phyloP scores from a whole-genome alignment of 2,113 vertebrate genomes.

The Manacus vitellinus region DNA sequence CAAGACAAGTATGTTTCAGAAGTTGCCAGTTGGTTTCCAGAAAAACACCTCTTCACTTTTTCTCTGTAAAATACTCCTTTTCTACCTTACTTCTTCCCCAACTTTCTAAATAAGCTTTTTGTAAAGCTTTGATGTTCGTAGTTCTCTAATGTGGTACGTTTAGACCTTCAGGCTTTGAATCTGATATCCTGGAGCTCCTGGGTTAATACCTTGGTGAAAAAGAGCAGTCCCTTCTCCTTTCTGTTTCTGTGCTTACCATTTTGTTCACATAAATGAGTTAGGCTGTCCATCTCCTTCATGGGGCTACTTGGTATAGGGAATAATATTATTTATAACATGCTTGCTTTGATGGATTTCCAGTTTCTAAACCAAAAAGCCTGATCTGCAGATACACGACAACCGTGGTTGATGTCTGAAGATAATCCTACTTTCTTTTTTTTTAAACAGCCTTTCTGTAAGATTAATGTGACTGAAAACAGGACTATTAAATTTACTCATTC shows the following conservation, averaged over 20 bases:
- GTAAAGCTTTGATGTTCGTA: neutral
- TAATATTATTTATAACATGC: neutral
- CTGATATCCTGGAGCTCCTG: neutral
- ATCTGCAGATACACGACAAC: neutral
- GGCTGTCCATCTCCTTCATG: neutral
- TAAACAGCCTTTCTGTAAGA: neutral
- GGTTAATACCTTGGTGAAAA: neutral
- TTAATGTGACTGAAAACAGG: neutral
- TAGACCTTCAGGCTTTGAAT: neutral
- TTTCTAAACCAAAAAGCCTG: neutral
- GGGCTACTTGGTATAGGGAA: neutral
- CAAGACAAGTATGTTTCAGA: neutral
- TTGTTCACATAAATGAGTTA: neutral
- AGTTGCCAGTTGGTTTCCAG: neutral
- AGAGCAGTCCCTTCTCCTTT: neutral
- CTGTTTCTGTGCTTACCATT: neutral
- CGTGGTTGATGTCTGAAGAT: neutral
- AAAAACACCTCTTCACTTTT: neutral
- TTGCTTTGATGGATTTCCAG: neutral
- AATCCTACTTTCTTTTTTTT: too few relatives aligned
- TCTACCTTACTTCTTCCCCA: neutral
- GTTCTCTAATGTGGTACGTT: neutral
- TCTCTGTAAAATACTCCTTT: neutral
- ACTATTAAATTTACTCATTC: neutral
- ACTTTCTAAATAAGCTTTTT: neutral